Percentiles rank a stretch among this genome's conserved stretches.
These are phyloP conservation scores for Eubasilissa splendida DNA, from an alignment of 2,888 invertebrate species.

Conservation along the genomic window DNA sequence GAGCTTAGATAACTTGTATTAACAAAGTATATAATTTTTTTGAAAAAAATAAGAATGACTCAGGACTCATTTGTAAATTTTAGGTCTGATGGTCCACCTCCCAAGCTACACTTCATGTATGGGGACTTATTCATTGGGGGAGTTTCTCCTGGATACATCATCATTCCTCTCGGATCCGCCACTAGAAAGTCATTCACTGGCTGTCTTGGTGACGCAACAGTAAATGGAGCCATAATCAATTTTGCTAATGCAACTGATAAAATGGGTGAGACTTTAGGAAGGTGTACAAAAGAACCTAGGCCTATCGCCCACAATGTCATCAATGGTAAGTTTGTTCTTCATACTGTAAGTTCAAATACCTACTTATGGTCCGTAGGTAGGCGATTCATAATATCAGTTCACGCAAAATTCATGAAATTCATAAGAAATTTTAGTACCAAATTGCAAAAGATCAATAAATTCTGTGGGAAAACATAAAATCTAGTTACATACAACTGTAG, in stretches of 20 bases:
- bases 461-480: too few species aligned
- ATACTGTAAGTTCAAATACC: too few species aligned
- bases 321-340: not conserved
- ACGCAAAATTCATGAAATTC: too few species aligned
- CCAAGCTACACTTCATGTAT: conserved; percentile 75
- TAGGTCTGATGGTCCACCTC: conserved; percentile 74
- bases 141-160: conserved; percentile 75
- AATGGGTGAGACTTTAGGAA: conserved; percentile 74
- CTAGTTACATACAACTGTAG: too few species aligned
- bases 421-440: too few species aligned
- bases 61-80: conserved; percentile 30
- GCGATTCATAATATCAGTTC: too few species aligned
- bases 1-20: too few species aligned
- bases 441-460: too few species aligned
- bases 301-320: not conserved
- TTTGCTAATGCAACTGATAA: conserved; percentile 80
- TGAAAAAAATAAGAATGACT: too few species aligned
- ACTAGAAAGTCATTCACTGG: conserved; percentile 83
- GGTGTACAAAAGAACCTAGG: conserved; percentile 66
- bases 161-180: conserved; percentile 72
- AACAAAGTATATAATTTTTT: not conserved
- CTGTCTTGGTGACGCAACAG: conserved; percentile 93
- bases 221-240: conserved; percentile 87
- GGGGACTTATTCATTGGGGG: conserved; percentile 92
- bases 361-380: too few species aligned